Conservation (phyloP, 2,888 invertebrate genomes). For the Pollenia labialis region DNA sequence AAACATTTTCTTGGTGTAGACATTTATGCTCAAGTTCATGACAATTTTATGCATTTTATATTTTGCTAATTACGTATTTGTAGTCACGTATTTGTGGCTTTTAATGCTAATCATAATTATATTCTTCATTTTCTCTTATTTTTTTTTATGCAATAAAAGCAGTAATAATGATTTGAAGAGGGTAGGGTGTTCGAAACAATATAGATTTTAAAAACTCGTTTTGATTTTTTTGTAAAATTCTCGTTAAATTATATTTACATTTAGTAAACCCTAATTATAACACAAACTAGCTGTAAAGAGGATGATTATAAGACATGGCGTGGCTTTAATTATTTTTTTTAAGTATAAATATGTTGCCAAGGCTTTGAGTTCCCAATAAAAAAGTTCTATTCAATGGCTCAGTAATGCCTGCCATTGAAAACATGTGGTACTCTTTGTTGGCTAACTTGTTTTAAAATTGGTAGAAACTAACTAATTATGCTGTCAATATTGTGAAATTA, state of each 20-base stretch:
- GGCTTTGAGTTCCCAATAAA: background rate
- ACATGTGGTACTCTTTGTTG: conserved; percentile 1
- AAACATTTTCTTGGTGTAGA: background rate
- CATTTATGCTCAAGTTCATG: background rate
- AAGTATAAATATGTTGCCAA: background rate
- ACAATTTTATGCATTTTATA: conserved; percentile 32
- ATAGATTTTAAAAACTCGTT: no score
- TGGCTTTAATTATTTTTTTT: background rate
- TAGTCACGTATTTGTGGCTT: conserved; percentile 64
- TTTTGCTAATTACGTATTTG: conserved; percentile 59
- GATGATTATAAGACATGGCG: background rate
- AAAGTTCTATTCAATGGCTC: background rate
- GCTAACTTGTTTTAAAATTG: background rate
- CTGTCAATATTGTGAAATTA: no score
- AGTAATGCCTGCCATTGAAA: background rate
- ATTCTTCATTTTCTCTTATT: background rate
- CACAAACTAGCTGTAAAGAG: no score
- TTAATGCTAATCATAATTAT: conserved; percentile 63
- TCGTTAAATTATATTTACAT: no score
- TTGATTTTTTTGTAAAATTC: no score
- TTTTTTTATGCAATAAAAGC: background rate
- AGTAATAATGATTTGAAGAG: no score
- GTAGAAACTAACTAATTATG: no score
- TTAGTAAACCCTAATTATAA: no score
- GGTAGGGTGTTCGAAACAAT: no score